Base-by-base conservation (phyloP, 2,113 vertebrate genomes). In the Oreocharis arfaki region DNA sequence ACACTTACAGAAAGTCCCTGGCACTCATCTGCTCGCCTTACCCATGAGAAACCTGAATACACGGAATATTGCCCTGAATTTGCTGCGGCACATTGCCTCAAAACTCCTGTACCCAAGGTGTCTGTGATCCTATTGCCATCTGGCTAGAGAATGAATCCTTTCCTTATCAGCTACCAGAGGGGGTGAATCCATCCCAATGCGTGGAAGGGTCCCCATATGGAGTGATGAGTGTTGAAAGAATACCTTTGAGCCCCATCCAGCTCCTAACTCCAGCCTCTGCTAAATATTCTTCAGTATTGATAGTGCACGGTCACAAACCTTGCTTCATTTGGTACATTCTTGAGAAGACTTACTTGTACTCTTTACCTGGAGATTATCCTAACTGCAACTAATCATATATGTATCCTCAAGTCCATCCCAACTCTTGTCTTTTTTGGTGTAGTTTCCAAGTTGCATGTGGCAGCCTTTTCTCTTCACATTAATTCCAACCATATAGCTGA, bases 231-330 rank as follows among this genome's bases (percentile, higher is more conserved):
- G 32, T 16, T 46, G 27, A 22, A 57, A 63, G 24, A 17, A 46
- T 30, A 21, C 0, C 1, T 44, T 56, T 46, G 33, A 90, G 42
- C 6, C 35, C 35, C 6, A 3, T 39, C 42, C 68, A 86, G 27
- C 22, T 89, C 19, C 37, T 67, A 56, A 47, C 42, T 81, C 27
- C 42, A 59, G 42, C 8, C 46, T 86, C 44, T 83, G 59, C 19
- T 68, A 32, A 86, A 47, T 81, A 60, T 52, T 75, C 61, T 75
- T 23, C 18, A 21, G 44, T 60, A 39, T 2, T 53, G 55, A 52
- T 13, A 56, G 16, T 4, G 39, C 13, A n/a, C 0, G 0, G 19
- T 28, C 56, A 16, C 8, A 64, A 60, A 68, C n/a, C 9, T 52
- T 74, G 32, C 61, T 79, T 57, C 49, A 63, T 30, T 52, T 60